Base-by-base conservation (phyloP, 2,113 vertebrate genomes). In the Corvus cornix region DNA sequence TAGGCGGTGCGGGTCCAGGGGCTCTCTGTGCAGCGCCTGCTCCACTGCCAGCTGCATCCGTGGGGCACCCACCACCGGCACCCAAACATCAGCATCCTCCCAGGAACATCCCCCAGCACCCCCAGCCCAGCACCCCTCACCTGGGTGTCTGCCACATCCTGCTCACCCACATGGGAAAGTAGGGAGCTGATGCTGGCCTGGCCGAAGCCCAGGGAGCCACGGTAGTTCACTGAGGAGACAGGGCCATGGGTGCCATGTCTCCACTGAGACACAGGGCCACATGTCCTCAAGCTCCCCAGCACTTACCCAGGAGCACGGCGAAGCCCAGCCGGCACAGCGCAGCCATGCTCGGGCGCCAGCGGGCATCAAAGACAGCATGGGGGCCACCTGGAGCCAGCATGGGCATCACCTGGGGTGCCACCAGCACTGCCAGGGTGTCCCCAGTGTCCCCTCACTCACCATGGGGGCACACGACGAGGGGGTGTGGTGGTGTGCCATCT, bases 131-230 rank as follows among this genome's bases (percentile, higher is more conserved):
- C 1, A 1, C 16, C 11, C 24, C 73, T 77, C 94, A 99, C 98
- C 98, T 99, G 98, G 20, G 98, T 98, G 77, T 99, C 99, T 27
- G 96, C 98, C 39, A 99, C 98, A 9, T 99, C 99, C 95, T 99
- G 98, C 73, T 89, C 96, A 52, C 98, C 99, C 28, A 99, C 96
- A 2, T n/a, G 97, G 79, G 98, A 97, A 13, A 98, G 97, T 60
- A 99, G 97, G 62, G 98, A 98, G 69, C 92, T 94, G 69, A 99
- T 98, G 95, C 97, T 96, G 93, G 98, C 98, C 95, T 99, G 98
- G 17, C 99, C 98, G 0, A 99, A 99, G 53, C 99, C 99, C 53
- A 98, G 98, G 60, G 98, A 99, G 63, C 98, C 99, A 1, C 98
- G 95, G 69, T 99, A 99, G 94, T 99, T 99, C 84, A 99, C 99